phyloP scores from a whole-genome alignment of 35 echinoderm and acorn worm genomes.

The Chiridota heheva region DNA sequence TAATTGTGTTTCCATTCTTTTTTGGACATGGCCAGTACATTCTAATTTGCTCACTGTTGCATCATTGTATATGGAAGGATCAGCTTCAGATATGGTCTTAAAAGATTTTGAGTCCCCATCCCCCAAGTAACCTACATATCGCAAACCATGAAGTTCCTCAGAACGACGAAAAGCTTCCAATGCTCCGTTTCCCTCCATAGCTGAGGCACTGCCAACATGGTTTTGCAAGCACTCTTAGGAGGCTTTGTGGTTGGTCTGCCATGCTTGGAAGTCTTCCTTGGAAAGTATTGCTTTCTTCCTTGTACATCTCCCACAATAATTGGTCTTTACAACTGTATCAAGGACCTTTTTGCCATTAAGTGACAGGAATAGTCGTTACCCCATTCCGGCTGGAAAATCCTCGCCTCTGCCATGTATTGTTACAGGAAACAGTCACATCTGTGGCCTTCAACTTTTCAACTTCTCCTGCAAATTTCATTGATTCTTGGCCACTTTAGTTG shows the following conservation, averaged over 20 bases:
- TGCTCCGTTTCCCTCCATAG: slow-evolving; percentile 2
- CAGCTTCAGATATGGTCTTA: not conserved
- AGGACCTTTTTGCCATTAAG: slow-evolving; percentile 18
- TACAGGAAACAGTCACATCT: slow-evolving; percentile 22
- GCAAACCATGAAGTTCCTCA: not conserved
- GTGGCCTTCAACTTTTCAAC: not conserved
- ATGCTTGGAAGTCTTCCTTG: not conserved
- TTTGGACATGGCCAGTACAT: not conserved
- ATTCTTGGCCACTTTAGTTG: not conserved
- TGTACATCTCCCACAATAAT: not conserved
- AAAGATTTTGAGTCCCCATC: slow-evolving; percentile 20
- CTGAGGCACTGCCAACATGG: not conserved
- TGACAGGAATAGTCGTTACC: not conserved
- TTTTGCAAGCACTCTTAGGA: not conserved
- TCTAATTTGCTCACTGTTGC: slow-evolving; percentile 4
- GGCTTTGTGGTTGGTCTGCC: not conserved
- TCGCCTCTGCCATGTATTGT: slow-evolving; percentile 13
- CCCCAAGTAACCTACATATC: slow-evolving; percentile 26
- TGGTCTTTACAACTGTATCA: slow-evolving; percentile 1
- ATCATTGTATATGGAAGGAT: not conserved
- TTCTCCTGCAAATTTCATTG: not conserved
- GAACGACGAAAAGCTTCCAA: not conserved
- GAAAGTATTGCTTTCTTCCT: not conserved
- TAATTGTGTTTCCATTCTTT: not conserved
- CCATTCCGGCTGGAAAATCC: slow-evolving; percentile 23